Conservation (phyloP, 2,113 vertebrate species). For the Stegostoma tigrinum region DNA sequence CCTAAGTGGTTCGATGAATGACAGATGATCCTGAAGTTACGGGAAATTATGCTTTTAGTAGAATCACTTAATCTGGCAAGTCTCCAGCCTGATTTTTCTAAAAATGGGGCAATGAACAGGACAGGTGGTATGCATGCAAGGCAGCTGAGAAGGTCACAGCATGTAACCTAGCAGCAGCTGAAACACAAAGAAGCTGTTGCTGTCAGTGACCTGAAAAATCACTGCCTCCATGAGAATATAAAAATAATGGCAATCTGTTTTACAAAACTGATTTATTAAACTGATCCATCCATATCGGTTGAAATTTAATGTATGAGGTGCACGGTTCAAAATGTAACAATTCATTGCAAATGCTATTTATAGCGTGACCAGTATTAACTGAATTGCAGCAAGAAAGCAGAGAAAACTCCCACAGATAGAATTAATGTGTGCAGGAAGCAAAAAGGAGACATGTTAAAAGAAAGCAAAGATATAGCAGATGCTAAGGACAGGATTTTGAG, state of each 20-base stretch:
- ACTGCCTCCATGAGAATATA: neutral
- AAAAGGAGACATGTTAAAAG: neutral
- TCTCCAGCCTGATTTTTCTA: neutral
- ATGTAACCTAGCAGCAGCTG: neutral
- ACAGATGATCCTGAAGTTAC: neutral
- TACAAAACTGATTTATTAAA: conserved; percentile 1
- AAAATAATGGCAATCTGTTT: neutral
- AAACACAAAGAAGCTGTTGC: neutral
- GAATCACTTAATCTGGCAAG: neutral
- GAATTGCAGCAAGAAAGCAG: neutral
- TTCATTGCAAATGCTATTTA: neutral
- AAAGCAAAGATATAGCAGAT: neutral
- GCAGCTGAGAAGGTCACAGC: conserved; percentile 7
- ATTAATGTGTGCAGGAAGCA: neutral
- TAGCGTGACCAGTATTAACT: neutral
- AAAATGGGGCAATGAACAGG: conserved; percentile 11
- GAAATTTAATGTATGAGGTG: neutral
- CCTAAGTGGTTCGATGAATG: neutral
- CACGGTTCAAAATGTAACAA: neutral
- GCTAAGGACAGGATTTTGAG: neutral
- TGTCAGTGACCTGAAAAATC: neutral
- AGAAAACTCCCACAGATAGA: neutral
- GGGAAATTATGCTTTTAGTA: neutral
- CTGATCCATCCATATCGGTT: neutral
- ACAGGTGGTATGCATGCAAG: neutral